Conservation (phyloP, 2,888 invertebrate genomes). For the Leucophenga maculata region DNA sequence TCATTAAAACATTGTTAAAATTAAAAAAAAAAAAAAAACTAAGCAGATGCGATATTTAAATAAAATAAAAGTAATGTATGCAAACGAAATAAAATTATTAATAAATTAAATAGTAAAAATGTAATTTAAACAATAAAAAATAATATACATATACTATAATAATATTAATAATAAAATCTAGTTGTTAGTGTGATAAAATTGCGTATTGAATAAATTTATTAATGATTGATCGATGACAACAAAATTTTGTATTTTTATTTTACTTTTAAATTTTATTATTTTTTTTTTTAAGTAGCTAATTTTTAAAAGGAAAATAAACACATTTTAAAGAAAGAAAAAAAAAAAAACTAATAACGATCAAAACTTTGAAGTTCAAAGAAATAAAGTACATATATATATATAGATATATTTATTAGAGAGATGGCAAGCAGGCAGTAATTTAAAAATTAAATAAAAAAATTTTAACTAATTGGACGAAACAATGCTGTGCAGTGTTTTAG, state of each 20-base stretch:
- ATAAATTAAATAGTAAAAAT: constrained; percentile 23
- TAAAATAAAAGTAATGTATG: constrained; percentile 18
- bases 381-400: constrained; percentile 2
- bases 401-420: constrained; percentile 7
- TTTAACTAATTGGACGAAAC: constrained; percentile 33
- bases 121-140: constrained; percentile 35
- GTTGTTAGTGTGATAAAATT: constrained; percentile 60
- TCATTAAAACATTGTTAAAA: constrained; percentile 23
- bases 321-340: background rate
- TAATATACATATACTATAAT: constrained; percentile 43
- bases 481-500: constrained; percentile 48
- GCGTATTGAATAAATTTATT: constrained; percentile 50
- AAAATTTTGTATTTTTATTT: constrained; percentile 22
- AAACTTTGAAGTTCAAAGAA: constrained; percentile 19
- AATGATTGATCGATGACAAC: constrained; percentile 54
- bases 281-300: constrained; percentile 4
- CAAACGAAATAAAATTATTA: constrained; percentile 42
- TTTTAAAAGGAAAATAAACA: background rate
- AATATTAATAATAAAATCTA: constrained; percentile 46
- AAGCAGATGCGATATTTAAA: background rate
- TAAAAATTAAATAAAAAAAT: constrained; percentile 27
- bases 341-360: constrained; percentile 4
- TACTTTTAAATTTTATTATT: background rate
- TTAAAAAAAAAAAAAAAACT: constrained; percentile 12
- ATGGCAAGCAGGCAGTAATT: constrained; percentile 26